Evolutionary conservation across 53 echinoderm and acorn worm species (phyloP), one percentile per base, ranked within the genome.

Genomic region (Paelopatides confundens): DNA sequence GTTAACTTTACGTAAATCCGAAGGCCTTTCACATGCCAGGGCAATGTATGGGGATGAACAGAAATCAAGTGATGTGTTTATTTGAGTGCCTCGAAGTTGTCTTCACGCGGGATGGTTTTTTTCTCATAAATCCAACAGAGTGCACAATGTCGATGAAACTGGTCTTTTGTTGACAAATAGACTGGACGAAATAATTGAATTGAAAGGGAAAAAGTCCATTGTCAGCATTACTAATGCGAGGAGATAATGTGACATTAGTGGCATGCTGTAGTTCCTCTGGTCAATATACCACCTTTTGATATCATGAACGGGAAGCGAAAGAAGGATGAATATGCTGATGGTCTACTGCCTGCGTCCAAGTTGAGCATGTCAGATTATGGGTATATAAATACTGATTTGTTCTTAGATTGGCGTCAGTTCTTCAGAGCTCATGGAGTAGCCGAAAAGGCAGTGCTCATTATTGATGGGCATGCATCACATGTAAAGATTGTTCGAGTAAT

Each of bases 141-240:
- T 92, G 3, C 89, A 85, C 34, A 92, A 92, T 77, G 69, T 92
- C 5, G 89, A 92, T 39, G 92, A 92, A 52, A 64, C 88, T 2
- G 89, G 92, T 13, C 86, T 69, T 4, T 46, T 86, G 0, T 64
- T 89, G 86, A 89, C 85, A n/a, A 92, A 85, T 35, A 65, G 27
- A 14, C 86, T 89, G 28, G 89, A 82, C n/a, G 28, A 35, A 29
- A 69, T 86, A 29, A 90, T 90, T 2, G 93, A 82, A 29, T 24
- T 62, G 26, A 92, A 89, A 78, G 40, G 82, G 82, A 14, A 88
- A 69, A 31, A 5, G 83, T 39, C n/a, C 88, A 50, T 82, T 82
- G 89, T 89, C 62, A 66, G 82, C 39, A 65, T 88, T 31, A 88
- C 81, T 63, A 82, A 88, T 82, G 35, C 88, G 50, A 78, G 88